Percentiles rank a stretch among this genome's conserved stretches.
These are phyloP conservation scores for Lamellibrachia satsuma DNA, from an alignment of 2,888 invertebrate genomes.

Conservation along the genomic window DNA sequence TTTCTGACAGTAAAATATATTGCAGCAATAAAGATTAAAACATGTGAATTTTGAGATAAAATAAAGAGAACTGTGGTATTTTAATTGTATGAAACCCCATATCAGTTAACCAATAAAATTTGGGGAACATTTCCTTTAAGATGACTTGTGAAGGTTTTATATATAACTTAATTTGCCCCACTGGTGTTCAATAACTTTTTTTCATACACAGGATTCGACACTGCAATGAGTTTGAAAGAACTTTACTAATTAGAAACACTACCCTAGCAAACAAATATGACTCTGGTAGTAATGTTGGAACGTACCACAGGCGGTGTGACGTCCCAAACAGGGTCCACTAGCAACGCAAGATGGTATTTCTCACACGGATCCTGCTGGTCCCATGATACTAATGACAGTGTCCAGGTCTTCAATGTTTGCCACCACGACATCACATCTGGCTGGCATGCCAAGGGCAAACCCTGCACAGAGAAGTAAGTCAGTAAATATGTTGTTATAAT, in stretches of 20 bases:
- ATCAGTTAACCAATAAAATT: too few relatives aligned
- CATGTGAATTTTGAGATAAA: too few relatives aligned
- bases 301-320: constrained; percentile 56
- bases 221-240: background rate
- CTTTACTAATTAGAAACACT: background rate
- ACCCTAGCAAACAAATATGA: background rate
- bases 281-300: background rate
- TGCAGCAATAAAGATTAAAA: too few relatives aligned
- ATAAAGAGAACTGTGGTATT: too few relatives aligned
- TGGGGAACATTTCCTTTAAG: too few relatives aligned
- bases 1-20: too few relatives aligned
- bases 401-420: constrained; percentile 46
- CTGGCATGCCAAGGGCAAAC: constrained; percentile 51
- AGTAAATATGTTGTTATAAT: too few relatives aligned
- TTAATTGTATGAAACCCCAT: too few relatives aligned
- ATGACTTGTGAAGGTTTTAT: too few relatives aligned
- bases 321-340: constrained; percentile 60
- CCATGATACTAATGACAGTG: constrained; percentile 54
- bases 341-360: constrained; percentile 52
- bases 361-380: constrained; percentile 49
- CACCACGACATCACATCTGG: constrained; percentile 45
- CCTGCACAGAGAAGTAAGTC: constrained; percentile 42
- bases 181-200: too few relatives aligned
- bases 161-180: too few relatives aligned
- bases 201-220: background rate